Evolutionary conservation across 2,113 vertebrate species (phyloP).

Genomic region (Corythornis vintsioides): DNA sequence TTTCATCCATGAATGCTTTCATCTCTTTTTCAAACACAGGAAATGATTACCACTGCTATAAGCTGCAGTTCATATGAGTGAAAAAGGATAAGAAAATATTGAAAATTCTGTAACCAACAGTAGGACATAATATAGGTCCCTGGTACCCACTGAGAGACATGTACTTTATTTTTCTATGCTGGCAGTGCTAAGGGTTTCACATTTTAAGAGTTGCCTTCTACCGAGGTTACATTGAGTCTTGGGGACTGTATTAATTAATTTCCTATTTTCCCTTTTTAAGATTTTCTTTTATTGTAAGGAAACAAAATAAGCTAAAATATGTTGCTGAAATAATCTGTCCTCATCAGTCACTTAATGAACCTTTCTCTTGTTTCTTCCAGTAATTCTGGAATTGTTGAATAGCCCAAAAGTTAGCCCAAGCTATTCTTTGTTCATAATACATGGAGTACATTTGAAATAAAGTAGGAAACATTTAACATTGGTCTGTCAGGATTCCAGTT

Average conservation of each 20-base stretch:
- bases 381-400: not conserved
- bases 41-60: constrained; percentile 88
- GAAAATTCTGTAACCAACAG: constrained; percentile 83
- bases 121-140: constrained; percentile 80
- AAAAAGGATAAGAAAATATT: constrained; percentile 87
- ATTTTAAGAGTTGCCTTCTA: constrained; percentile 68
- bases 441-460: not conserved
- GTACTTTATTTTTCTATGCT: constrained; percentile 73
- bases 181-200: constrained; percentile 75
- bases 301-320: not conserved
- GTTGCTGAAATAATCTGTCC: not conserved
- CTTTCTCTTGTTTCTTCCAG: not conserved
- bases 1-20: constrained; percentile 97
- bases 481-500: not conserved
- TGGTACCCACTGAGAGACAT: constrained; percentile 76
- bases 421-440: not conserved
- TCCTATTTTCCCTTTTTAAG: constrained; percentile 38
- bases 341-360: constrained; percentile 1
- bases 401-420: not conserved
- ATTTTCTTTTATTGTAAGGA: constrained; percentile 40
- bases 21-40: constrained; percentile 91
- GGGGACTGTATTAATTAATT: constrained; percentile 62
- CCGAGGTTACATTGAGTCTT: constrained; percentile 46
- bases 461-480: not conserved
- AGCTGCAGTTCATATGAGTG: constrained; percentile 84